phyloP scores from a whole-genome alignment of 2,888 invertebrate genomes.

The Drosophila recens region DNA sequence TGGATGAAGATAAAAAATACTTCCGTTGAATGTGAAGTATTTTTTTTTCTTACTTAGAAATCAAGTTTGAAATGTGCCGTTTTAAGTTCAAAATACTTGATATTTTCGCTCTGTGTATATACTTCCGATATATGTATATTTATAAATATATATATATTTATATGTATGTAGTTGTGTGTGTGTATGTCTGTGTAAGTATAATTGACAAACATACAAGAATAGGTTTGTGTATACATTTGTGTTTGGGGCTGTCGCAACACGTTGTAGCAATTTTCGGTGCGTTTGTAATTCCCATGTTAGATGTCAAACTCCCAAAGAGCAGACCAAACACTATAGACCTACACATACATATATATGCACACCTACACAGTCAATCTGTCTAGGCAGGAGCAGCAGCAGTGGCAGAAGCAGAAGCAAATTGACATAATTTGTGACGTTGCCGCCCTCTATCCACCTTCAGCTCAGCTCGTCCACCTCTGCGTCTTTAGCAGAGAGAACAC shows the following conservation, averaged over 20 bases:
- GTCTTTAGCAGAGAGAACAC: conserved; percentile 13
- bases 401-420: conserved; percentile 60
- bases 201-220: conserved; percentile 21
- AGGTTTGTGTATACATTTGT: conserved; percentile 16
- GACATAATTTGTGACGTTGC: conserved; percentile 77
- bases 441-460: conserved; percentile 22
- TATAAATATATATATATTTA: conserved; percentile 1
- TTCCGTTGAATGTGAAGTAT: too few relatives aligned
- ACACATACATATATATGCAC: neutral
- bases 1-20: too few relatives aligned
- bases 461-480: neutral
- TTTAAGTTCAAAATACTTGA: too few relatives aligned
- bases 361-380: conserved; percentile 15
- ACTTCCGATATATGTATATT: conserved; percentile 12
- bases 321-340: conserved; percentile 21
- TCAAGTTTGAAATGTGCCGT: too few relatives aligned
- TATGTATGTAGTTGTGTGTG: conserved; percentile 23
- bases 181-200: neutral
- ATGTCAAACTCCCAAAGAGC: conserved; percentile 73
- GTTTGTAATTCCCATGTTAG: conserved; percentile 81
- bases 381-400: conserved; percentile 19
- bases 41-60: too few relatives aligned
- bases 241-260: conserved; percentile 61
- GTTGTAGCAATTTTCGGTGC: conserved; percentile 77
- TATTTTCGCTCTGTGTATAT: too few relatives aligned